A percentile compares a stretch with the other conserved stretches of the same genome.
Evolutionary conservation across 2,113 vertebrate species (phyloP).

Genomic region (Sceloporus tristichus): DNA sequence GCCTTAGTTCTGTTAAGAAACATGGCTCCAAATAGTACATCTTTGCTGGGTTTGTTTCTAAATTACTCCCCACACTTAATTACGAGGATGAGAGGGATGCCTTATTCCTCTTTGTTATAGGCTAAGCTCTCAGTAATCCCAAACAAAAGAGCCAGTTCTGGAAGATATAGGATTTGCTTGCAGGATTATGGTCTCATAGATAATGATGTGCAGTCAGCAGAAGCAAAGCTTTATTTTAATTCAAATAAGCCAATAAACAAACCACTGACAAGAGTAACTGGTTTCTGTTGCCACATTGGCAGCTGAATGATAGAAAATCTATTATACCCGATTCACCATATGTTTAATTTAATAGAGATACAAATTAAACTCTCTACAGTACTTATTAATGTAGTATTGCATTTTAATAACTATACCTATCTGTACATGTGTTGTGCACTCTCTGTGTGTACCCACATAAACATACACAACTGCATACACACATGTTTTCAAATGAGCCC

Average conservation of each 20-base stretch:
- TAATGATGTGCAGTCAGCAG: conserved; percentile 96
- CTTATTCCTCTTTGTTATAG: conserved; percentile 99
- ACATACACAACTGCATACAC: not conserved
- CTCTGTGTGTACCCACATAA: not conserved
- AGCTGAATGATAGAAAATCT: conserved; percentile 86
- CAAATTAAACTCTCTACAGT: conserved; percentile 83
- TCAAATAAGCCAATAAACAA: conserved; percentile 99
- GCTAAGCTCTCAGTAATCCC: conserved; percentile 99
- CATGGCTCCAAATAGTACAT: conserved; percentile 85
- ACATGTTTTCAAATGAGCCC: conserved; percentile 72
- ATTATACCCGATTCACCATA: conserved; percentile 85
- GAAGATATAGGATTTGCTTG: conserved; percentile 93
- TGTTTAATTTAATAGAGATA: conserved; percentile 86
- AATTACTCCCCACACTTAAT: conserved; percentile 99
- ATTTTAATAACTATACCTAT: conserved; percentile 60
- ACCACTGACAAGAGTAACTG: conserved; percentile 89
- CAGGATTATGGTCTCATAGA: conserved; percentile 93
- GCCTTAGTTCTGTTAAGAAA: conserved; percentile 77
- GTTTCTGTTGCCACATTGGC: conserved; percentile 83
- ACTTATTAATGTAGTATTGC: conserved; percentile 83
- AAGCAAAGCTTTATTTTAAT: conserved; percentile 98
- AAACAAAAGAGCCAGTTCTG: conserved; percentile 99
- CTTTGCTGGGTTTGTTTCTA: conserved; percentile 91
- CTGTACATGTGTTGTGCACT: not conserved
- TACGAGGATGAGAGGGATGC: conserved; percentile 97